Evolutionary conservation across 2,888 invertebrate genomes (phyloP), one percentile per base, ranked within the genome.

Genomic region (Meteorus colon): DNA sequence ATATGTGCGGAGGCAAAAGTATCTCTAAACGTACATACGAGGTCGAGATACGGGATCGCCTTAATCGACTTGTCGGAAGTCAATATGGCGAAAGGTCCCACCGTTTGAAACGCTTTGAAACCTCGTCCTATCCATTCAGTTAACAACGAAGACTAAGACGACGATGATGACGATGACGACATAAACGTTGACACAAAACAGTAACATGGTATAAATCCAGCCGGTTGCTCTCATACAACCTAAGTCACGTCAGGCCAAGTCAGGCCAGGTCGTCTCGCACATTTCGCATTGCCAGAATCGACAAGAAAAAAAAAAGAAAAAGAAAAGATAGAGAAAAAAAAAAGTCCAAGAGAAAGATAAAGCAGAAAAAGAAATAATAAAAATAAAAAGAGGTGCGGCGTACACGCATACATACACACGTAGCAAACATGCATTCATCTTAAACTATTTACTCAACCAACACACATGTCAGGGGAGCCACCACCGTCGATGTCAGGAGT

Each of bases 21-120:
- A 48, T 48, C 73, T 41, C 55, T 60, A 72, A 10, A 55, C 4
- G 63, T 69, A 48, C 72, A 60, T 75, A 66, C 78, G 76, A 74
- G 76, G 76, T 74, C 78, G 78, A 75, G 71, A 65, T 73, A 75
- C 78, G 78, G 76, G 78, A 76, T 78, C 75, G 78, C 78, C 75
- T 73, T 69, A 63, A 72, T 74, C 70, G 75, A 76, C 73, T 78
- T 76, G 78, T 78, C 78, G 78, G 76, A 76, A 76, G 76, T 76
- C 72, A 72, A 76, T 76, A 76, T 72, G 71, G 76, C 76, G 66
- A 76, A 73, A 76, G 76, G 72, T 76, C 72, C 67, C 76, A 76
- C 76, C 76, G 76, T 76, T 76, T 76, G 67, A 73, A 67, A 51
- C 67, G 62, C 67, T 24, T 24, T 24, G 76, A 72, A 72, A 76